A percentile compares a stretch with the other conserved stretches of the same genome.
Conservation (phyloP, 2,113 vertebrate genomes). For the Pteropus alecto region DNA sequence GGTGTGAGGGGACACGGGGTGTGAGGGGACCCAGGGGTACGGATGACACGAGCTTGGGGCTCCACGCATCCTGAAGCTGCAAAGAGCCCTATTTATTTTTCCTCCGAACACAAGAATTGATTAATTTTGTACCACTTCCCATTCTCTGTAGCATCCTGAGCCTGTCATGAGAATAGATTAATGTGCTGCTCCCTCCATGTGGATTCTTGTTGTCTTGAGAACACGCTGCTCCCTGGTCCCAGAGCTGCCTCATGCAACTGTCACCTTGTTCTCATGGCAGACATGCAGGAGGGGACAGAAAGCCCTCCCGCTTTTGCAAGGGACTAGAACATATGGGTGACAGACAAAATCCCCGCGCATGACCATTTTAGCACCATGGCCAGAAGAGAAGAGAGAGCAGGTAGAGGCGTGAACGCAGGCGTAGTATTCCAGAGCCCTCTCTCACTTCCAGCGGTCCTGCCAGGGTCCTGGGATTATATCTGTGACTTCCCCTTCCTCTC, state of each 20-base stretch:
- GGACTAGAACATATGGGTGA: not conserved
- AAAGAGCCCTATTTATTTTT: slow-evolving; percentile 56
- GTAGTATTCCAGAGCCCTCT: not conserved
- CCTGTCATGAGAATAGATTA: slow-evolving; percentile 83
- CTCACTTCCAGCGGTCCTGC: not conserved
- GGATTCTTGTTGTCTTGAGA: slow-evolving; percentile 73
- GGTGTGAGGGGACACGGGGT: not conserved
- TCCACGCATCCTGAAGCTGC: slow-evolving; percentile 63
- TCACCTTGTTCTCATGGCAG: slow-evolving; percentile 73
- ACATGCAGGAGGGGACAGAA: slow-evolving; percentile 4
- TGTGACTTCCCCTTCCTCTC: not conserved
- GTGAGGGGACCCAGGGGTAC: not conserved
- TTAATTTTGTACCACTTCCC: slow-evolving; percentile 81
- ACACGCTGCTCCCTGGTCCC: slow-evolving; percentile 74
- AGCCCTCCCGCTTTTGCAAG: slow-evolving; percentile 58
- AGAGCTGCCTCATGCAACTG: slow-evolving; percentile 68
- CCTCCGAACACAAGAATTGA: slow-evolving; percentile 74
- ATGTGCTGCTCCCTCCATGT: slow-evolving; percentile 56
- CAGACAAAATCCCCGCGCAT: not conserved
- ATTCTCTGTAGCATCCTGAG: slow-evolving; percentile 63
- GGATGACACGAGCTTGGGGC: not conserved
- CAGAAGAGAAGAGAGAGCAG: not conserved
- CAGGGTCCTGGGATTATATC: not conserved
- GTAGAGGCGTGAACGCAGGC: not conserved
- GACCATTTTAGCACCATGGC: not conserved